Percentiles rank a stretch among this genome's conserved stretches.
These are phyloP conservation scores for Struthio camelus DNA, from an alignment of 2,113 vertebrate genomes.

Conservation along the genomic window DNA sequence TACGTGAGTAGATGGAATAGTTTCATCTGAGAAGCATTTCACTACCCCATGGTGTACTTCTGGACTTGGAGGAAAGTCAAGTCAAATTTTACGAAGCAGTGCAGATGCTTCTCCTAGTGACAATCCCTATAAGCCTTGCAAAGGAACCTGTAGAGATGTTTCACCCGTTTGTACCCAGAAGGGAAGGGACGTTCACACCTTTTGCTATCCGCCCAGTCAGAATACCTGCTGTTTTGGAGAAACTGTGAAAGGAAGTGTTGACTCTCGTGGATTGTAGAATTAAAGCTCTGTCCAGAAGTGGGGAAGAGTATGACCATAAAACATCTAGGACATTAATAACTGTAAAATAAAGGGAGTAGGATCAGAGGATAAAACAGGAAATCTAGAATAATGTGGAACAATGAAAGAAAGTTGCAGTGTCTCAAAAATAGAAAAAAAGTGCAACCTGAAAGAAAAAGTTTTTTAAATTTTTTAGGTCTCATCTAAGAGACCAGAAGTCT, in stretches of 20 bases:
- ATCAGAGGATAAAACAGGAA: neutral
- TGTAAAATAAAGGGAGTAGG: neutral
- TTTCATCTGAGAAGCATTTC: too few species aligned
- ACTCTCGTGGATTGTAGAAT: neutral
- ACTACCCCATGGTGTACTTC: neutral
- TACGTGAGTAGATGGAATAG: too few species aligned
- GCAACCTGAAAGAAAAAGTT: neutral
- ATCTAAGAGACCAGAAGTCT: neutral
- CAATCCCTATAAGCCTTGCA: neutral
- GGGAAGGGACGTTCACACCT: neutral
- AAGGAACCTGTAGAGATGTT: neutral
- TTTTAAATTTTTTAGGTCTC: neutral
- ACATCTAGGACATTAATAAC: neutral
- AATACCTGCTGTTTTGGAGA: neutral
- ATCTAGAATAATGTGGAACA: neutral
- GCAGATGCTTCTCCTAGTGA: neutral
- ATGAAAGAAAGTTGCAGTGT: neutral
- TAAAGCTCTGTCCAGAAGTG: neutral
- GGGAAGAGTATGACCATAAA: neutral
- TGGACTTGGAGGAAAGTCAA: neutral
- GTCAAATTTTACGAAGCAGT: neutral
- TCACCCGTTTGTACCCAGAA: neutral
- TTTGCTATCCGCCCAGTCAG: neutral
- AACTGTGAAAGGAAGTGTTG: neutral
- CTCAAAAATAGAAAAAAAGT: neutral